Evolutionary conservation across 1,140 invertebrate genomes (phyloP).

Genomic region (Brachionus koreanus): DNA sequence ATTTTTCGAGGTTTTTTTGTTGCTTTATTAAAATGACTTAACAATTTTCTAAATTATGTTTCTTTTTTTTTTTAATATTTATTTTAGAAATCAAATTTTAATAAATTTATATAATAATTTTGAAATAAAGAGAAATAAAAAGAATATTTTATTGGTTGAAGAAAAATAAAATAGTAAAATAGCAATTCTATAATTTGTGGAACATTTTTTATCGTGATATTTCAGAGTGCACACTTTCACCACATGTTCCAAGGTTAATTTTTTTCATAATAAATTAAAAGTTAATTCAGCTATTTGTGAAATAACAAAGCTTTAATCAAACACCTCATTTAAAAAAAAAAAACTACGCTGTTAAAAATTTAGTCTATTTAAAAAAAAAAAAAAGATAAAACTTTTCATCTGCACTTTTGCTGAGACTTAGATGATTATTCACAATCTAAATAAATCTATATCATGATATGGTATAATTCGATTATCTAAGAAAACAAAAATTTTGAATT

Average conservation of each 20-base stretch:
- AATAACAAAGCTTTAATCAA: neutral
- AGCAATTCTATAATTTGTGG: neutral
- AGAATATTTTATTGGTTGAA: neutral
- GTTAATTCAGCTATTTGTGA: neutral
- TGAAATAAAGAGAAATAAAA: neutral
- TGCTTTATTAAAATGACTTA: neutral
- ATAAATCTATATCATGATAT: too few species aligned
- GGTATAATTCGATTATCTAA: too few species aligned
- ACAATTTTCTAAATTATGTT: conserved; percentile 4
- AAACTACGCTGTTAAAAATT: neutral
- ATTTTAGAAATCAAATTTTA: neutral
- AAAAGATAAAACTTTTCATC: too few species aligned
- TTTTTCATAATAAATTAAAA: neutral
- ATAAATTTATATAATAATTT: neutral
- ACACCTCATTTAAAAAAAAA: neutral
- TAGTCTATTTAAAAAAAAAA: too few species aligned
- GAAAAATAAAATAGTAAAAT: neutral
- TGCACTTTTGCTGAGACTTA: too few species aligned
- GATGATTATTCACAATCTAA: too few species aligned
- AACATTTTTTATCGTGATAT: neutral
- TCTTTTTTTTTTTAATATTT: neutral
- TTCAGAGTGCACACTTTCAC: neutral
- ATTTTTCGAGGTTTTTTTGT: neutral
- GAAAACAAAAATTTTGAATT: too few species aligned
- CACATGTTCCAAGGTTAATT: neutral